A percentile compares a stretch with the other conserved stretches of the same genome.
phyloP scores from a whole-genome alignment of 1,140 invertebrate species.

The Hycleus phaleratus region DNA sequence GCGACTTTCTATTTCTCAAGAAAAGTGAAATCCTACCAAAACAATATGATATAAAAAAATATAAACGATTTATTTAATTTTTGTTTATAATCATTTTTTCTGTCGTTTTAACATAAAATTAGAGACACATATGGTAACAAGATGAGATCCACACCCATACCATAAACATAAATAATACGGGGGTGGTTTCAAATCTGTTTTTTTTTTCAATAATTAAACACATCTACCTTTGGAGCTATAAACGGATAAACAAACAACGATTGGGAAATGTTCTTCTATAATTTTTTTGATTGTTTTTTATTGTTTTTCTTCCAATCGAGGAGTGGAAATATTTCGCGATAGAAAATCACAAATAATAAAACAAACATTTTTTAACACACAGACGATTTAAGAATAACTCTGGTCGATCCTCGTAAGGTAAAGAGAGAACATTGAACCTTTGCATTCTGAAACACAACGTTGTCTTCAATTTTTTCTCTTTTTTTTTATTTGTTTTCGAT shows the following conservation, averaged over 20 bases:
- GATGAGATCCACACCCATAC: too few relatives aligned
- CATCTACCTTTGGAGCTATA: too few relatives aligned
- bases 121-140: too few relatives aligned
- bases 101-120: too few relatives aligned
- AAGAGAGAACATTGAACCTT: slow-evolving; percentile 15
- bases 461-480: neutral
- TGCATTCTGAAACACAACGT: slow-evolving; percentile 10
- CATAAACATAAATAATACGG: too few relatives aligned
- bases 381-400: slow-evolving; percentile 12
- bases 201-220: too few relatives aligned
- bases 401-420: slow-evolving; percentile 13
- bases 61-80: slow-evolving; percentile 1
- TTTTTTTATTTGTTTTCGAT: too few relatives aligned
- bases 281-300: neutral
- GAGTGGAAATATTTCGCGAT: neutral
- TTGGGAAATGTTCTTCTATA: neutral
- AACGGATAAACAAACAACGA: neutral
- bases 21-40: slow-evolving; percentile 18
- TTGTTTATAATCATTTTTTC: too few relatives aligned
- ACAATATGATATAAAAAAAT: neutral
- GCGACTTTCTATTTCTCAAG: slow-evolving; percentile 21
- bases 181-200: too few relatives aligned
- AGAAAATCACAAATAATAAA: slow-evolving; percentile 13
- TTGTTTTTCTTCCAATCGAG: too few relatives aligned
- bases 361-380: slow-evolving; percentile 7